These are phyloP conservation scores for Tupaia tana DNA, from an alignment of 2,113 vertebrate species.

Conservation along the genomic window DNA sequence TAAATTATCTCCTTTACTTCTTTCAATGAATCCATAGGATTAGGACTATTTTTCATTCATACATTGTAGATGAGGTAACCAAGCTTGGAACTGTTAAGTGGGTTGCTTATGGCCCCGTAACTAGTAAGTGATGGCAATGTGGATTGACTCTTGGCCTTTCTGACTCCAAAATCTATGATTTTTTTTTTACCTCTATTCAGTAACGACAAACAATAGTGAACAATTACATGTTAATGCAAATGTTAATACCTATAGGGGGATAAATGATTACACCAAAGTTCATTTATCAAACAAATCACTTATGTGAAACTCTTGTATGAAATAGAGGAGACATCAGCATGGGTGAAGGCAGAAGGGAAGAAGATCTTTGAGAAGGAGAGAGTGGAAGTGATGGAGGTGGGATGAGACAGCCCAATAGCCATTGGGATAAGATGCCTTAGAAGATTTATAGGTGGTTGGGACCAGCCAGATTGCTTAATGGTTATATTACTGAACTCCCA, in stretches of 20 bases:
- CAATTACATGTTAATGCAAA: neutral
- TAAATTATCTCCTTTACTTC: neutral
- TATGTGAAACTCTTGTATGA: neutral
- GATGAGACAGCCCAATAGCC: no score
- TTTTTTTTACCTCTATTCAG: neutral
- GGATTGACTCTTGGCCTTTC: neutral
- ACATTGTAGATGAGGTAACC: neutral
- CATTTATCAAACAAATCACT: neutral
- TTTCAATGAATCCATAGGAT: neutral
- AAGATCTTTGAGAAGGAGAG: neutral
- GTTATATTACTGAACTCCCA: no score
- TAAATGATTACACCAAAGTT: neutral
- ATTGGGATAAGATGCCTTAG: fast-evolving
- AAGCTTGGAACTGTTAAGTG: neutral
- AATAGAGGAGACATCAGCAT: neutral
- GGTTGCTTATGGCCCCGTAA: neutral
- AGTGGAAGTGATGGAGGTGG: neutral
- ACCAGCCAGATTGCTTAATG: no score
- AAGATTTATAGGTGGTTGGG: neutral
- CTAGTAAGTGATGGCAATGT: no score
- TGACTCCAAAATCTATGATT: neutral
- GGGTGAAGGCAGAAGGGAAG: neutral
- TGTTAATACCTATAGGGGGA: fast-evolving
- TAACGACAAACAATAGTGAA: neutral
- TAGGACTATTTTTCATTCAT: conserved; percentile 8